Evolutionary conservation across 2,797 vertebrate genomes (phyloP).

Genomic region (Chaenodraco wilsoni): DNA sequence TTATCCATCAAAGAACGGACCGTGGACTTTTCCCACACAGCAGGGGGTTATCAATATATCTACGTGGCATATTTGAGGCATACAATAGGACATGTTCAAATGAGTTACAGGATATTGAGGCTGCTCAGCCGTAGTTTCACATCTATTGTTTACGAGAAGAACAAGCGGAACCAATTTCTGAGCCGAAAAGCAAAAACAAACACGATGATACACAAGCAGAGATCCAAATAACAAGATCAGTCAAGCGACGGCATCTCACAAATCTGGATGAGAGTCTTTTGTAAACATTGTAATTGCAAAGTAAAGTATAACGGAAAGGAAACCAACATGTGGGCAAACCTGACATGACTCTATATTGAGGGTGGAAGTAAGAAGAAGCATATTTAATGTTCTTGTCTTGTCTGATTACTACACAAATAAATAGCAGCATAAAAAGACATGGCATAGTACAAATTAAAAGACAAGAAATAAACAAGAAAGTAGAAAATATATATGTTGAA

Average conservation of each 20-base stretch:
- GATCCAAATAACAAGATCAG: not conserved
- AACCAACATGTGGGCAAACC: not conserved
- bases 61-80: not conserved
- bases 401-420: too few relatives aligned
- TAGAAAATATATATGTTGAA: too few relatives aligned
- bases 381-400: too few relatives aligned
- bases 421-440: too few relatives aligned
- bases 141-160: conserved; percentile 9
- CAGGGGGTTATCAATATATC: not conserved
- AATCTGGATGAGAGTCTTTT: not conserved
- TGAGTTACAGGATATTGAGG: not conserved
- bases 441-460: too few relatives aligned
- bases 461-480: too few relatives aligned
- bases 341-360: too few relatives aligned
- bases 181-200: not conserved
- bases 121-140: not conserved
- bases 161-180: conserved; percentile 23
- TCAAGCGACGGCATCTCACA: not conserved
- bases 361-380: not conserved
- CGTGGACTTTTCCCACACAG: not conserved
- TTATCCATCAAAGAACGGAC: not conserved
- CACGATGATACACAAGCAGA: not conserved
- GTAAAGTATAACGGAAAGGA: too few relatives aligned
- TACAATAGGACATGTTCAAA: not conserved
- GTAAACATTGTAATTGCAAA: not conserved